Base-by-base conservation (phyloP, 2,797 vertebrate genomes). In the Podargus strigoides region DNA sequence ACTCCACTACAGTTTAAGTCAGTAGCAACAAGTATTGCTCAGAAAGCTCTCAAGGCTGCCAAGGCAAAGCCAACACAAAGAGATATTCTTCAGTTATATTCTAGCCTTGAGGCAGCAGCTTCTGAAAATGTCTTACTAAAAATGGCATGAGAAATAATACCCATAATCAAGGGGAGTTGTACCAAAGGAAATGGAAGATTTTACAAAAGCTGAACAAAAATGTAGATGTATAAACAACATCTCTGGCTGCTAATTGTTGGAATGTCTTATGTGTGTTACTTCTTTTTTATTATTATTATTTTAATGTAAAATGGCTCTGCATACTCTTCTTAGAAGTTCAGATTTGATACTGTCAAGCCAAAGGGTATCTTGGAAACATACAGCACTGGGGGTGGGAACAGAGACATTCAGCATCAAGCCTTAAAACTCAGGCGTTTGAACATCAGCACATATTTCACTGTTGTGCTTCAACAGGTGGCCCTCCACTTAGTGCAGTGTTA, bases 81-180 rank as follows among this genome's bases (percentile, higher is more conserved):
- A 89, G n/a, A 67, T 69, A 77, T 75, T 92, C 59, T 83, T 63
- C 76, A 69, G 66, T 73, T 90, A 60, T 70, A 83, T 73, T 84
- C 41, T 70, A 86, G 80, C 87, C 87, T 73, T 70, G 73, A 95
- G 91, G 87, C 41, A 84, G 77, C 36, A 84, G 52, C 60, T 93
- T 87, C 72, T 82, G 86, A 74, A 93, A 92, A 90, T 27, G 15
- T 79, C 89, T 52, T 76, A 74, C 62, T 85, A 93, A 95, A 97
- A 93, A 91, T 19, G 44, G 73, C 87, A 90, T 39, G 37, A 88
- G 44, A 94, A 96, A 84, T 56, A 91, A 72, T 69, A 78, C 53
- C 73, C 12, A 3, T 69, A 81, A 91, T 91, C 63, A 80, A 78
- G 34, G 47, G 50, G 18, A 88, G 47, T 23, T 89, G 42, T 56